Evolutionary conservation across 2,888 invertebrate genomes (phyloP).

Genomic region (Epirrhoe alternata): DNA sequence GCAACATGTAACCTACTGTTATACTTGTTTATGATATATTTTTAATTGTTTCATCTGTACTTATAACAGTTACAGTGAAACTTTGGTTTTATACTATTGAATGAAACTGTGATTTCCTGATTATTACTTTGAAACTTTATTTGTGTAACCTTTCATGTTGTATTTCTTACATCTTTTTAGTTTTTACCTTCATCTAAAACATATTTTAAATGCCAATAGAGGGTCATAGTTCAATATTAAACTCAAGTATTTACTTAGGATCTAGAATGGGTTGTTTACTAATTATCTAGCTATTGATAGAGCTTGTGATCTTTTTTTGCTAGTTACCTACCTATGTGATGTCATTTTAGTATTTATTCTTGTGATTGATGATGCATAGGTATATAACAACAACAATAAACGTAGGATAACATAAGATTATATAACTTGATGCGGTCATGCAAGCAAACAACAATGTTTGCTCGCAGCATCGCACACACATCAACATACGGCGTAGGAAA

Average conservation of each 20-base stretch:
- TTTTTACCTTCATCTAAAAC: not conserved
- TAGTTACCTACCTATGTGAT: not conserved
- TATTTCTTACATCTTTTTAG: too few relatives aligned
- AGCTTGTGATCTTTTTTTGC: not conserved
- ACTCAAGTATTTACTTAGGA: constrained; percentile 11
- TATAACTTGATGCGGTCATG: constrained; percentile 25
- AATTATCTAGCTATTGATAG: not conserved
- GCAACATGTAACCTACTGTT: too few relatives aligned
- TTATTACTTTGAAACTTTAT: not conserved
- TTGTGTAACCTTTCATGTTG: not conserved
- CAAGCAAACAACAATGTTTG: constrained; percentile 28
- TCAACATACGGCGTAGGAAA: constrained; percentile 8
- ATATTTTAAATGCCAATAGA: constrained; percentile 5
- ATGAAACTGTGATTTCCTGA: not conserved
- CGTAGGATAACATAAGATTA: constrained; percentile 8
- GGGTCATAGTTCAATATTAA: constrained; percentile 17
- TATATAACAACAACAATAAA: not conserved
- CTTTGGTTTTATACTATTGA: too few relatives aligned
- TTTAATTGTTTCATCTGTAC: not conserved
- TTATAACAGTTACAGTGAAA: too few relatives aligned
- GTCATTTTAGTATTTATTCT: not conserved
- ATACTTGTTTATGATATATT: not conserved
- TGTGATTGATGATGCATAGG: too few relatives aligned
- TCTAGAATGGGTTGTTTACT: not conserved
- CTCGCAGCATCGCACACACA: constrained; percentile 18